Conservation (phyloP, 2,113 vertebrate genomes). For the Rhinogobius similis region DNA sequence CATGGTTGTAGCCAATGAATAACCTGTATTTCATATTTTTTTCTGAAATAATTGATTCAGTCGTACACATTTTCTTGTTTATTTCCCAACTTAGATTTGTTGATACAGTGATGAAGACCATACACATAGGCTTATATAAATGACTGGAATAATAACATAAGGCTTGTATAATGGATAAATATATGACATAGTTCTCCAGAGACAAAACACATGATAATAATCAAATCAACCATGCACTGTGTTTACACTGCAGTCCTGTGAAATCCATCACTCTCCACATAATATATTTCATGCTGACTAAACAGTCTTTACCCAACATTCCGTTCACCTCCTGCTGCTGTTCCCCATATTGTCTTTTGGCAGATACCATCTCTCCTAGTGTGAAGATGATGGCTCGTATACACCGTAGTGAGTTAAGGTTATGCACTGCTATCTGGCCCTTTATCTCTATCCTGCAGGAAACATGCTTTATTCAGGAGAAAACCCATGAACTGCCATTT, state of each 20-base stretch:
- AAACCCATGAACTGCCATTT: conserved; percentile 32
- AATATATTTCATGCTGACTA: neutral
- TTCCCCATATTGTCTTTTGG: neutral
- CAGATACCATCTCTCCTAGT: neutral
- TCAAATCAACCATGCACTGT: neutral
- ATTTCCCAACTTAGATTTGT: neutral
- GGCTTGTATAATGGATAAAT: neutral
- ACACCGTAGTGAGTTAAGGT: conserved; percentile 17
- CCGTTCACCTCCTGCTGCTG: neutral
- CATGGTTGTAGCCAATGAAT: too few species aligned
- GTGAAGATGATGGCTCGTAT: conserved; percentile 23
- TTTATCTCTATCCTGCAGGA: conserved; percentile 32
- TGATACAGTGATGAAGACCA: neutral
- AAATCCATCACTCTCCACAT: neutral
- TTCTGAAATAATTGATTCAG: neutral
- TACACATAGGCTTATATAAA: neutral
- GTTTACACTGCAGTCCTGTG: neutral
- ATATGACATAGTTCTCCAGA: neutral
- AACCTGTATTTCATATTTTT: neutral
- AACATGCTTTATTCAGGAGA: conserved; percentile 37
- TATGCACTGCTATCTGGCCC: neutral
- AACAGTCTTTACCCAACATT: neutral
- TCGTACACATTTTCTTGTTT: neutral
- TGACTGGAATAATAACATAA: neutral
- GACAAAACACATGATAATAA: neutral